phyloP scores from a whole-genome alignment of 2,797 vertebrate genomes.

The Gymnocypris eckloni region DNA sequence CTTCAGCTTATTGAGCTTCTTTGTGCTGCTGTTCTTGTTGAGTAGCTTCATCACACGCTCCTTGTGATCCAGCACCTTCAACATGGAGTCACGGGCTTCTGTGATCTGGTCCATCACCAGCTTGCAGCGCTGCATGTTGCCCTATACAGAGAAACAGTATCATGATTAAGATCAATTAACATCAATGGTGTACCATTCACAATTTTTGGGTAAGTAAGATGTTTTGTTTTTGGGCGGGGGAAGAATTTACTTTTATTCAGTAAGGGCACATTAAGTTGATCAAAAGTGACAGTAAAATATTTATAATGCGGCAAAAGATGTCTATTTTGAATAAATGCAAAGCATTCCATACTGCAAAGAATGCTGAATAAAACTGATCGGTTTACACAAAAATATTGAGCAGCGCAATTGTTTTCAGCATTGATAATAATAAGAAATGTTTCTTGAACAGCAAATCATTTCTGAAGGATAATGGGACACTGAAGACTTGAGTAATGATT shows the following conservation, averaged over 20 bases:
- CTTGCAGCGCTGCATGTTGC: slow-evolving; percentile 99
- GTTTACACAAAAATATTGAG: background rate
- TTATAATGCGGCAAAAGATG: background rate
- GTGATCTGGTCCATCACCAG: slow-evolving; percentile 99
- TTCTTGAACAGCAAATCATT: background rate
- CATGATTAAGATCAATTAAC: background rate
- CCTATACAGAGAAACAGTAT: slow-evolving; percentile 74
- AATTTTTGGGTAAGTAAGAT: background rate
- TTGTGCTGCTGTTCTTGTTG: slow-evolving; percentile 94
- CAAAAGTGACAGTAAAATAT: background rate
- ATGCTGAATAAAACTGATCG: background rate
- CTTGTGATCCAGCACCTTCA: slow-evolving; percentile 98
- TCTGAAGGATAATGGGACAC: background rate
- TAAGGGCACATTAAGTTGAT: no score
- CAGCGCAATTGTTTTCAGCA: background rate
- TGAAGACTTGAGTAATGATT: background rate
- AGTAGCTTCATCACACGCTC: slow-evolving; percentile 97
- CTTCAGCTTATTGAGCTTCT: slow-evolving; percentile 97
- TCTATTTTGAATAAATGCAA: background rate
- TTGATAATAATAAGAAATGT: background rate
- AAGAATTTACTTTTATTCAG: background rate
- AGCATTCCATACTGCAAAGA: background rate
- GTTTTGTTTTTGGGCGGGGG: no score
- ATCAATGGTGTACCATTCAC: background rate
- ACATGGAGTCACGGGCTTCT: slow-evolving; percentile 97